Evolutionary conservation across 2,888 invertebrate genomes (phyloP), one percentile per base, ranked within the genome.

Genomic region (Machimus atricapillus): DNA sequence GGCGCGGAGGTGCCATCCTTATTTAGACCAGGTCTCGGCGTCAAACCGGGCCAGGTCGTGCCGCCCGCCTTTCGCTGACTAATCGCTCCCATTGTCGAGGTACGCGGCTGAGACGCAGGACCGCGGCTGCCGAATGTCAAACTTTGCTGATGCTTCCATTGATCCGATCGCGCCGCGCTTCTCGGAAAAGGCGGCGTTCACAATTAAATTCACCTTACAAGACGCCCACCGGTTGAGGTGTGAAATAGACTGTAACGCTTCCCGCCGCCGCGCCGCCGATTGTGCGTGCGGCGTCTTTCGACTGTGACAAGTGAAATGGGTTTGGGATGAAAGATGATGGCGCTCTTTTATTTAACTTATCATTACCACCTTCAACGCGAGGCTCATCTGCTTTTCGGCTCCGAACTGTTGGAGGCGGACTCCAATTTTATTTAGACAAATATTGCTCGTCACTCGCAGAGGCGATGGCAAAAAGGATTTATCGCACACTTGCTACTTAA

Each of bases 121-220:
- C 56, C 52, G 81, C 34, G 56, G 81, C 81, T 81, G 81, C 81
- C 81, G 81, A 81, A 81, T 81, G 81, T 81, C 81, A 81, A 81
- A 81, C 81, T 81, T 81, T 81, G 81, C 56, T 81, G 81, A 81
- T 56, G 81, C 52, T 81, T 81, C 34, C 56, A 81, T 56, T 81
- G 81, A 81, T 81, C 52, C 27, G 66, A 27, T 19, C 66, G 27
- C 23, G 78, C 78, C 37, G 78, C 37, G 78, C n/a, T 78, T 78
- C 43, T 19, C 46, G 9, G 78, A 78, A 58, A 66, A 78, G 78
- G 78, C 37, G 78, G 40, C 40, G 78, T 43, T 78, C 43, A 78
- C 78, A 78, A 78, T 78, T 78, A 78, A 78, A 78, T 78, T 78
- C 43, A 78, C 43, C 78, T 78, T 78, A 78, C 78, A 43, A 43